Conservation (phyloP, 2,888 invertebrate genomes). For the Pristionchus exspectatus region DNA sequence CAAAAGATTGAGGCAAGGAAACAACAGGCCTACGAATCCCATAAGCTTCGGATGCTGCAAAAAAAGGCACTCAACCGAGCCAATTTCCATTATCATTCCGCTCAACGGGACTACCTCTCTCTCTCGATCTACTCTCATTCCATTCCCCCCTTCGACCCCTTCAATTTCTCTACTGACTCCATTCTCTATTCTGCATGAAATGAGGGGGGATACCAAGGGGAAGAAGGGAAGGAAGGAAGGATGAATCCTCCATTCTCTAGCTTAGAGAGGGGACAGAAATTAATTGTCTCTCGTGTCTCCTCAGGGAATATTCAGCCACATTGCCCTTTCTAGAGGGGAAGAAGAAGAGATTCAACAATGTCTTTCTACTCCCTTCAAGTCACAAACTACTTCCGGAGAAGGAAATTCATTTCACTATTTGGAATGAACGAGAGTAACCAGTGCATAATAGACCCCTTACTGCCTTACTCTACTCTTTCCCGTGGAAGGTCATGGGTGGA, state of each 20-base stretch:
- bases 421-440: not conserved
- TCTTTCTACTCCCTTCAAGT: not conserved
- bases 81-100: conserved; percentile 35
- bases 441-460: conserved; percentile 1
- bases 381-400: conserved; percentile 28
- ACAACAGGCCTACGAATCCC: not conserved
- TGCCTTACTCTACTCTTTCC: conserved; percentile 21
- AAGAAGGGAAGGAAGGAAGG: not conserved
- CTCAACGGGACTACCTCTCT: not conserved
- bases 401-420: not conserved
- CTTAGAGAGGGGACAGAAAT: conserved; percentile 31
- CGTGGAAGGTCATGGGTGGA: conserved; percentile 19
- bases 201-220: conserved; percentile 17
- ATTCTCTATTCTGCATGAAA: conserved; percentile 43
- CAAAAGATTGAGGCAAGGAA: not conserved
- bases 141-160: not conserved
- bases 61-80: conserved; percentile 15
- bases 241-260: conserved; percentile 40
- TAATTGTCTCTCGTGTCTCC: conserved; percentile 34
- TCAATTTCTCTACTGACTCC: not conserved
- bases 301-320: conserved; percentile 1
- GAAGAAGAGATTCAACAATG: conserved; percentile 23
- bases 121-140: not conserved
- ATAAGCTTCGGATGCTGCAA: not conserved
- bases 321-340: conserved; percentile 1